phyloP scores from a whole-genome alignment of 2,888 invertebrate genomes.

The Shargacucullia verbasci region DNA sequence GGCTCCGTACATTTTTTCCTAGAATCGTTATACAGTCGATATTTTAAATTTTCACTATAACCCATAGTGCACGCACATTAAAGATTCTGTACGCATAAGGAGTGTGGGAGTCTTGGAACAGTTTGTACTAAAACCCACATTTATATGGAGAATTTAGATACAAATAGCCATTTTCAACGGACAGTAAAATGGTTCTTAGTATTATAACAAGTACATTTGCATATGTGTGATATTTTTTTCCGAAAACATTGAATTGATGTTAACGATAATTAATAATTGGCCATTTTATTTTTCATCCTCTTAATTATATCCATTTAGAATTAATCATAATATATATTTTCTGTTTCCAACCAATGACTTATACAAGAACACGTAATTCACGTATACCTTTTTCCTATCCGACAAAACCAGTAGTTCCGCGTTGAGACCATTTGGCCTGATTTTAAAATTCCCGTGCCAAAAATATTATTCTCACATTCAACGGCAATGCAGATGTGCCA shows the following conservation, averaged over 20 bases:
- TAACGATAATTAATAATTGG: background rate
- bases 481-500: conserved; percentile 84
- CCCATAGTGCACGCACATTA: conserved; percentile 59
- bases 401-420: conserved; percentile 42
- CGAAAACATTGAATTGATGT: conserved; percentile 7
- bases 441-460: conserved; percentile 76
- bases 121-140: conserved; percentile 56
- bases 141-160: conserved; percentile 56
- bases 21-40: conserved; percentile 51
- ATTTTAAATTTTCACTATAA: conserved; percentile 58
- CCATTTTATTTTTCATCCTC: background rate
- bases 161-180: conserved; percentile 42
- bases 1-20: conserved; percentile 42
- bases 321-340: too few relatives aligned
- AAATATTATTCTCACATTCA: conserved; percentile 74
- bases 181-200: conserved; percentile 34
- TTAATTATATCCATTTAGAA: too few relatives aligned
- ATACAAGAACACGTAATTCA: too few relatives aligned
- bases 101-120: conserved; percentile 61
- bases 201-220: conserved; percentile 18
- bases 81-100: conserved; percentile 61
- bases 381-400: background rate
- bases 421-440: conserved; percentile 64
- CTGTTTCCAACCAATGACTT: too few relatives aligned
- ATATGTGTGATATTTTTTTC: conserved; percentile 4